Evolutionary conservation across 2,797 vertebrate genomes (phyloP), one percentile per base, ranked within the genome.

Genomic region (Siniperca undulata): DNA sequence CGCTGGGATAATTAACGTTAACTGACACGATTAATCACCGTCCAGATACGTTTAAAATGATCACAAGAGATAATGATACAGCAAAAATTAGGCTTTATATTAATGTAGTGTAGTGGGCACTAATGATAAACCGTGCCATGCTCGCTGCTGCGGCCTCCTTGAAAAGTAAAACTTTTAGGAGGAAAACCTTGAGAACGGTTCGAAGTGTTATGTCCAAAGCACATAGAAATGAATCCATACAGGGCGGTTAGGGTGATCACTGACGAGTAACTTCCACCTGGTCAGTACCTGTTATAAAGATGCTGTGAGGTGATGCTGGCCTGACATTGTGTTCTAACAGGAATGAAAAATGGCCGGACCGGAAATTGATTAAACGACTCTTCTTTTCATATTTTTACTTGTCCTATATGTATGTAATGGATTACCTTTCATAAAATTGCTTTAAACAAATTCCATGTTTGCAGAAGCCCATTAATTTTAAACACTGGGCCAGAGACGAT

Each of bases 401-500:
- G 1, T 44, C 24, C n/a, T 64, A 0, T n/a, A 14, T 27, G 6
- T 68, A 27, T 68, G 30, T 78, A 70, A 82, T 84, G 14, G 30
- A 78, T 78, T 70, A 6, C 70, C 70, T 82, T 48, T 78, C 48
- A 61, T 30, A 60, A 36, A 9, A 65, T 66, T 78, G 42, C 55
- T 46, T 61, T 71, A 38, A 71, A 80, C 36, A 74, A 42, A 80
- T 68, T 59, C 12, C 30, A 36, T 50, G 24, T 81, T 73, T 85
- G 34, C 70, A 61, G 60, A 80, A 61, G 20, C 46, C 66, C 38
- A 81, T 85, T 76, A 1, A 82, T 71, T 84, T 65, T n/a, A 60
- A 71, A 55, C 38, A 64, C 19, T 48, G 20, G 42, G n/a, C 58
- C 73, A 46, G 52, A 74, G 69, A 82, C 38, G 16, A 78, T 59